These are phyloP conservation scores for Oreochromis spilurus DNA, from an alignment of 2,113 vertebrate species.

Conservation along the genomic window DNA sequence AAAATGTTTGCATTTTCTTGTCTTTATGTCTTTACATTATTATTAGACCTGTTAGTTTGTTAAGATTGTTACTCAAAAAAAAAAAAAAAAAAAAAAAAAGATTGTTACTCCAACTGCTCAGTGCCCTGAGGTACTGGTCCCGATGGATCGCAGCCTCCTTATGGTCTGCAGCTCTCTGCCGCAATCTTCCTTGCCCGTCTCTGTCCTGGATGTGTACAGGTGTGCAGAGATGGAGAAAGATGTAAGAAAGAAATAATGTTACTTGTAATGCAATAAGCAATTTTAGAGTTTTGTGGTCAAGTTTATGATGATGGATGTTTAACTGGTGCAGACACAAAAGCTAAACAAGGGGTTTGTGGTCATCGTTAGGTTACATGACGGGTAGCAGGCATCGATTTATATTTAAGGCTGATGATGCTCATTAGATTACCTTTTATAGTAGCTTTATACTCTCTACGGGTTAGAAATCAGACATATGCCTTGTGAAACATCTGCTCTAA, in stretches of 20 bases:
- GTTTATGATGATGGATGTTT: background rate
- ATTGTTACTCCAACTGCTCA: background rate
- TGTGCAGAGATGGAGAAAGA: background rate
- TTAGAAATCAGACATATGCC: background rate
- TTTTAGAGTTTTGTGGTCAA: background rate
- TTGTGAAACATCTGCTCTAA: background rate
- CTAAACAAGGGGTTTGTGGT: background rate
- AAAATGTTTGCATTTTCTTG: background rate
- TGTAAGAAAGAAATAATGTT: background rate
- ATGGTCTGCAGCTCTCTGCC: background rate
- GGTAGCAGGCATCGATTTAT: background rate
- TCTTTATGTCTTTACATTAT: background rate
- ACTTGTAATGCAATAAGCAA: background rate
- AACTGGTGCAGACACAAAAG: background rate
- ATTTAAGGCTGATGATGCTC: background rate
- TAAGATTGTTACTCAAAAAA: background rate
- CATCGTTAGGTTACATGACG: background rate
- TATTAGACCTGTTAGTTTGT: background rate
- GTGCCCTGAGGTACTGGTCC: background rate
- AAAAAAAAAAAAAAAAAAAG: too few species aligned
- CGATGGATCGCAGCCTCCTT: background rate
- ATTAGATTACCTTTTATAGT: background rate
- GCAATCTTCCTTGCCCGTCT: background rate
- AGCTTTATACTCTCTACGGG: background rate
- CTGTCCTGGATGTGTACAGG: background rate